phyloP scores from a whole-genome alignment of 2,888 invertebrate genomes.

The Philopedon plagiatum region DNA sequence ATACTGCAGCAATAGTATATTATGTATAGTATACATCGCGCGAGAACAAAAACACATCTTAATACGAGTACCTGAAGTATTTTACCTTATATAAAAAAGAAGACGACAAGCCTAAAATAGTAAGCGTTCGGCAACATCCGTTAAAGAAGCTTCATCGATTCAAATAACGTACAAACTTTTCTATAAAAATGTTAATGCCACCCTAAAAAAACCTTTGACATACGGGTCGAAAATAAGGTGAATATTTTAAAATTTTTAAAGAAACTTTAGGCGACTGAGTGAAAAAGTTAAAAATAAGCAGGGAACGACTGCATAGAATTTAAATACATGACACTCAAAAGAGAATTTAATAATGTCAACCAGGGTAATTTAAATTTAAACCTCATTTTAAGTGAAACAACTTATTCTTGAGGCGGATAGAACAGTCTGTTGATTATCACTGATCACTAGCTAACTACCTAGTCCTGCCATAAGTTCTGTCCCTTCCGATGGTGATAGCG shows the following conservation, averaged over 20 bases:
- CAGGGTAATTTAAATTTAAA: not conserved
- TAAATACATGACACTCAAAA: constrained; percentile 9
- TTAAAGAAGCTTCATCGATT: constrained; percentile 40
- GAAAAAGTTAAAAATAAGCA: constrained; percentile 13
- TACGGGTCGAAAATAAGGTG: constrained; percentile 41
- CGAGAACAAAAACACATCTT: not conserved
- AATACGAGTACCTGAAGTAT: not conserved
- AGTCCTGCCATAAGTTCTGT: too few species aligned
- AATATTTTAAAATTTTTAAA: constrained; percentile 35
- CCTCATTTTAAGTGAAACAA: not conserved
- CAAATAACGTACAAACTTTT: constrained; percentile 45
- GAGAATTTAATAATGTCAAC: not conserved
- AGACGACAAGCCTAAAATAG: constrained; percentile 10
- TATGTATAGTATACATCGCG: too few species aligned
- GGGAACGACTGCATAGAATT: not conserved
- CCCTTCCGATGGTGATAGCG: too few species aligned
- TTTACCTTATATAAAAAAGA: not conserved
- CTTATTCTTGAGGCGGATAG: too few species aligned
- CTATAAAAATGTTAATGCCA: constrained; percentile 50
- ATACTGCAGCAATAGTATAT: too few species aligned
- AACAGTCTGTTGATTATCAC: too few species aligned
- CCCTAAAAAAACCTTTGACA: constrained; percentile 43
- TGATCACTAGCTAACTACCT: too few species aligned
- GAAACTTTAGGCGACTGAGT: constrained; percentile 16
- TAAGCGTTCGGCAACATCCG: constrained; percentile 39